Base-by-base conservation (phyloP, 2,888 invertebrate species). In the Rosalia funebris region DNA sequence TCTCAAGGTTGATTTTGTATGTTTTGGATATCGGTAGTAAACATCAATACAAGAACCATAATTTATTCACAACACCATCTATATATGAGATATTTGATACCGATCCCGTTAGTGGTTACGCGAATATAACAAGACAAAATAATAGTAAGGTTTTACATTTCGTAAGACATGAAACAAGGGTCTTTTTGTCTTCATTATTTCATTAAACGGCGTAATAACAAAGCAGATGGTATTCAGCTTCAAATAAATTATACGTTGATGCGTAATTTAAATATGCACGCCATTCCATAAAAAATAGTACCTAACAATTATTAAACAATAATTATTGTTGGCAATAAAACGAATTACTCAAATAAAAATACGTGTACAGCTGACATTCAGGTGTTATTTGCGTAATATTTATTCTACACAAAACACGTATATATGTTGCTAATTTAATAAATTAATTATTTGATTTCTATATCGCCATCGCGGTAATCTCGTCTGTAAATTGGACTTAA, bases 261-360 rank as follows among this genome's bases (percentile, higher is more conserved):
- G 7, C 25, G 25, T 39, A 41, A 41, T 41, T 41, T 10, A 5
- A 41, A 17, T 41, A 41, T 37, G 14, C 14, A 37, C 15, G 10
- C 25, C 25, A 25, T 25, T 41, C n/a, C 17, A 11, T 17, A 17
- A 17, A 16, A 41, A 17, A 36, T 36, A 19, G 19, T n/a, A 25
- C 37, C 39, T 25, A 50, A 14, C n/a, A 50, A 39, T 50, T 50
- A 50, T 39, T 50, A 25, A 50, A 19, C 50, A 5, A n/a, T n/a
- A 37, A 39, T 50, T 39, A 50, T 39, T 25, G 25, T 39, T 14
- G 25, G 25, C 25, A 10, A 39, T 50, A 50, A 50, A 50, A 50
- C 50, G 39, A 50, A 50, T 50, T 50, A 39, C 15, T 39, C 39
- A 39, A 50, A 50, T 50, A 50, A 50, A 19, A 39, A 50, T 50